Evolutionary conservation across 2,888 invertebrate species (phyloP), one percentile per base, ranked within the genome.

Genomic region (Pilophorus perplexus): DNA sequence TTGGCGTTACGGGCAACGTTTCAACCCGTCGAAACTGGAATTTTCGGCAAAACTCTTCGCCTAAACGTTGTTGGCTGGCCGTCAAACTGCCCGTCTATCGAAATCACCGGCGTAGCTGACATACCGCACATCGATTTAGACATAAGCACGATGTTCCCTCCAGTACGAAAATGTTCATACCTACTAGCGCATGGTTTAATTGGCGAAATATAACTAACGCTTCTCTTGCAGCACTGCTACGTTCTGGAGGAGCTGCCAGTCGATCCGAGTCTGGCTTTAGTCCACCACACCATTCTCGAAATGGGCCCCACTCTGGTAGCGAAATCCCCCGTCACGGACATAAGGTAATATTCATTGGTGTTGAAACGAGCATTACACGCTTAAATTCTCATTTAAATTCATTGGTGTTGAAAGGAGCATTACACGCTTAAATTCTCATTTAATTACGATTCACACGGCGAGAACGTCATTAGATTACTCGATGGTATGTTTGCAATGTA

Each of bases 101-200:
- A n/a, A 28, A 52, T 52, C 10, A 25, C 23, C 12, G 52, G 52
- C 2, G 28, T 52, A 3, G 23, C 52, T 23, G 52, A 52, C 27
- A 52, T 52, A 10, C 52, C 28, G 14, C 52, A 52, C 33, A 18
- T 52, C 16, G 52, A 52, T 52, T 14, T 52, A 28, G 18, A 28
- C 16, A 18, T 52, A 1, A 3, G 16, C n/a, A 28, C 28, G 25
- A 14, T 52, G 1, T 52, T 52, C 14, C 52, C 52, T 6, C 52
- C 52, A 28, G 52, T 52, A 8, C 18, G 52, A 12, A n/a, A 3
- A 38, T 3, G 2, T 38, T 3, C 6, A 3, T 38, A 14, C 38
- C 14, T 38, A 3, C 38, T 6, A 38, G 14, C 14, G 14, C 14
- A 12, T 3, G 38, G 12, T 14, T 38, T 6, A 33, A n/a, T n/a